Base-by-base conservation (phyloP, 1,140 invertebrate genomes). In the Drosophila ogumai region DNA sequence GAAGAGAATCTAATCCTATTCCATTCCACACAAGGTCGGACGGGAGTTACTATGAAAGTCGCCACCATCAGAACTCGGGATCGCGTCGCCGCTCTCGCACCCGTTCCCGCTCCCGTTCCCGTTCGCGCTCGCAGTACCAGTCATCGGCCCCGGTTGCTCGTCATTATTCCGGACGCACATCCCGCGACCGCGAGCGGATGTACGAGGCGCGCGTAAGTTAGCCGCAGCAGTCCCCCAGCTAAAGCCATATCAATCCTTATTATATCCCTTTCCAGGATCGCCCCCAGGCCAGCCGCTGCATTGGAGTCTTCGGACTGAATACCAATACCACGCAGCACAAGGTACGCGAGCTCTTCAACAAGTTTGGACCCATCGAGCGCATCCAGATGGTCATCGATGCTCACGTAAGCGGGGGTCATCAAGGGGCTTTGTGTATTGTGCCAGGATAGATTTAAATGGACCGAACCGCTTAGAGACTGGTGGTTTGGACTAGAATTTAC, bases 311-410 rank as follows among this genome's bases (percentile, higher is more conserved):
- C 94, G 98, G 98, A 0, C 93, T 99, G 10, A 98, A 97, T 90
- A 95, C 98, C 9, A 96, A 97, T 87, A 99, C 98, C 3, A 97
- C 97, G 1, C 98, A 99, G 92, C 94, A 97, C 67, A 97, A 99
- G 91, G 95, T 99, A n/a, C 95, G 97, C 91, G 96, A 98, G 75
- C 97, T 99, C 49, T 99, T 99, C 92, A 96, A 95, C 36, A 98
- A 98, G 92, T 99, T 96, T 93, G 98, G 98, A 5, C 96, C 95
- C 1, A 95, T 99, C 36, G 97, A 99, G 91, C 96, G 97, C 91
- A 97, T 98, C n/a, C 96, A 98, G 93, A 96, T 99, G 79, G 98
- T 99, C 36, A 97, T 98, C 91, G 98, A 99, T 93, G 97, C 97
- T 47, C 98, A 98, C 95, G 98, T 98, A 94, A 94, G 92, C 76